A percentile compares a stretch with the other conserved stretches of the same genome.
Conservation (phyloP, 2,113 vertebrate species). For the Potamarius usumacintae region DNA sequence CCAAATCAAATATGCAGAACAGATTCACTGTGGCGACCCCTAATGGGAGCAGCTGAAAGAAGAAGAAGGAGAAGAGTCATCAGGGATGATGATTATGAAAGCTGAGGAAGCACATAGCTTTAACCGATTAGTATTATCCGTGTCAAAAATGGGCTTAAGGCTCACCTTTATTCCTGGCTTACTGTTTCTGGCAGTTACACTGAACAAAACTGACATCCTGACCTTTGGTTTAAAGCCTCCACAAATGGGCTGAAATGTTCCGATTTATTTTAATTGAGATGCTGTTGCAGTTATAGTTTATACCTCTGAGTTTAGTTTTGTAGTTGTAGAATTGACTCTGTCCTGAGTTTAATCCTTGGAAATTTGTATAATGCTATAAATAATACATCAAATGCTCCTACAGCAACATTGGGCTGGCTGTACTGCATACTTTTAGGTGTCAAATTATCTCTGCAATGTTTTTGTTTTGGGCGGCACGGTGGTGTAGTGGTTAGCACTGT, state of each 20-base stretch:
- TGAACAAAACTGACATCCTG: constrained; percentile 51
- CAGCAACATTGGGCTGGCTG: background rate
- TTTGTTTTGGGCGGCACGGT: background rate
- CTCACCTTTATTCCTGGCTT: constrained; percentile 41
- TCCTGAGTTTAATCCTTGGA: background rate
- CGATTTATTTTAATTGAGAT: constrained; percentile 32
- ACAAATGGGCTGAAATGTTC: constrained; percentile 14
- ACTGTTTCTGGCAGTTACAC: constrained; percentile 43
- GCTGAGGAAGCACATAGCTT: constrained; percentile 42
- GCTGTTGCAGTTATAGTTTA: constrained; percentile 12
- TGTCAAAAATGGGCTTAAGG: constrained; percentile 43
- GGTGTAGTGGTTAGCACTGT: too few species aligned
- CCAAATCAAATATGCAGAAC: too few species aligned
- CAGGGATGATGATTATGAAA: constrained; percentile 45
- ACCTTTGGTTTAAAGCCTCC: constrained; percentile 36
- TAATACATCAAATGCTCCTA: background rate
- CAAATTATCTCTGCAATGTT: background rate
- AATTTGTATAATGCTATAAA: constrained; percentile 21
- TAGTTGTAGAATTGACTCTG: background rate
- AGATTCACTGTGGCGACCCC: too few species aligned
- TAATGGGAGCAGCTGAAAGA: too few species aligned
- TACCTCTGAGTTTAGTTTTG: background rate
- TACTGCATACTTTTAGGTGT: background rate
- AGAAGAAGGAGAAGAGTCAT: constrained; percentile 8
- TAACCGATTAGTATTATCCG: constrained; percentile 44